Evolutionary conservation across 2,888 invertebrate genomes (phyloP), one percentile per base, ranked within the genome.

Genomic region (Melanchra persicariae): DNA sequence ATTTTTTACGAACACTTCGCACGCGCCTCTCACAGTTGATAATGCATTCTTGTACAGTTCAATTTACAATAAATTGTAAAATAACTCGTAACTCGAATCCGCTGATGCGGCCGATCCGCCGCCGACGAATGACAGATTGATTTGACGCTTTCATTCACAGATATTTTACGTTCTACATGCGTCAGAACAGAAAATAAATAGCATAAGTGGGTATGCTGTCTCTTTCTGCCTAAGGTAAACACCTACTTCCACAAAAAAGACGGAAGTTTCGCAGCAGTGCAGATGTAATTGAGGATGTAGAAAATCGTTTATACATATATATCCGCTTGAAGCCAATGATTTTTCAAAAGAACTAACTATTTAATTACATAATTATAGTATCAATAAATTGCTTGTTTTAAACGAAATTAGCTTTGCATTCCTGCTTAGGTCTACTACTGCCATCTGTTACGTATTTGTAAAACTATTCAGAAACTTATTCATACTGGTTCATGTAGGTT

Each of bases 51-150:
- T 81, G 63, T 49, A 70, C 62, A 68, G 64, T 72, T 37, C 62
- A 51, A 51, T 81, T 72, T 77, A 70, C 52, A 73, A 65, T 68
- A 72, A 74, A 82, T 81, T 76, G 65, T 51, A 79, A 71, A 76
- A 62, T 79, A 76, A 79, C 54, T 70, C 64, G 47, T 30, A 79
- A 54, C 47, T 49, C 24, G 26, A 70, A 12, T 30, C 54, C 74
- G 57, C 67, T 77, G 7, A 72, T 70, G 66, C 85, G 74, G 76
- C 85, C 68, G 51, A 80, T 72, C 69, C 79, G 82, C 74, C 79
- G 75, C 75, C 72, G 75, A 82, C 73, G 71, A 82, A 69, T 84
- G 86, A 86, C 82, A 65, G 57, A 64, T 65, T 64, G 81, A 73
- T 73, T 82, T 77, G 77, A 77, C 77, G 77, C 81, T 81, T 69